Evolutionary conservation across 2,888 invertebrate species (phyloP).

Genomic region (Agriopis marginaria): DNA sequence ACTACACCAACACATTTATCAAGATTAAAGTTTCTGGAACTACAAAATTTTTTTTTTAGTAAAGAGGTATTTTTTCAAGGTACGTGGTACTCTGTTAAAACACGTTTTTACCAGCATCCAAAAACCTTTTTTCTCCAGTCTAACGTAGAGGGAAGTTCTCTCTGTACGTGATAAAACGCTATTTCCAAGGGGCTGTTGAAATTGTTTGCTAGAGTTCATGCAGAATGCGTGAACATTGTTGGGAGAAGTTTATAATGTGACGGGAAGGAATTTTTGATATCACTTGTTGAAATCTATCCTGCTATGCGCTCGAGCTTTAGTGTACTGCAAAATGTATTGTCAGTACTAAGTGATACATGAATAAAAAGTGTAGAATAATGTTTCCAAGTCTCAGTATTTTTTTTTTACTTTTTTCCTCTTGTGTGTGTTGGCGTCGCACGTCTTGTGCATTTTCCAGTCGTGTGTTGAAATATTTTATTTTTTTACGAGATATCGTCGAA

Average conservation of each 20-base stretch:
- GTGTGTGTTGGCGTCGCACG: too few relatives aligned
- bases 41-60: too few relatives aligned
- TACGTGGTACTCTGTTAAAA: not conserved
- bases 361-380: not conserved
- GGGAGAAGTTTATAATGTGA: conserved; percentile 34
- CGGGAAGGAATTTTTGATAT: conserved; percentile 36
- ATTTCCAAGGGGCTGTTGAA: conserved; percentile 21
- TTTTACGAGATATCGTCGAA: too few relatives aligned
- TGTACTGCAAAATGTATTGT: not conserved
- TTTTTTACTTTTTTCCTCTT: too few relatives aligned
- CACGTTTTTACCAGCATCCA: not conserved
- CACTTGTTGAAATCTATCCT: conserved; percentile 19
- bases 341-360: not conserved
- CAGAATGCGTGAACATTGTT: conserved; percentile 36
- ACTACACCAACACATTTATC: too few relatives aligned
- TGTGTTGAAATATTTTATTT: too few relatives aligned
- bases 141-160: conserved; percentile 7
- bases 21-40: too few relatives aligned
- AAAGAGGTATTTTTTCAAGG: not conserved
- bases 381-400: too few relatives aligned
- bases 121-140: conserved; percentile 10
- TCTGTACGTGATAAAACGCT: conserved; percentile 33
- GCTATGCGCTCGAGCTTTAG: conserved; percentile 6
- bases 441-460: too few relatives aligned
- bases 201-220: conserved; percentile 32